Evolutionary conservation across 2,113 vertebrate species (phyloP), one percentile per base, ranked within the genome.

Genomic region (Pseudolaguvia tuberculata): DNA sequence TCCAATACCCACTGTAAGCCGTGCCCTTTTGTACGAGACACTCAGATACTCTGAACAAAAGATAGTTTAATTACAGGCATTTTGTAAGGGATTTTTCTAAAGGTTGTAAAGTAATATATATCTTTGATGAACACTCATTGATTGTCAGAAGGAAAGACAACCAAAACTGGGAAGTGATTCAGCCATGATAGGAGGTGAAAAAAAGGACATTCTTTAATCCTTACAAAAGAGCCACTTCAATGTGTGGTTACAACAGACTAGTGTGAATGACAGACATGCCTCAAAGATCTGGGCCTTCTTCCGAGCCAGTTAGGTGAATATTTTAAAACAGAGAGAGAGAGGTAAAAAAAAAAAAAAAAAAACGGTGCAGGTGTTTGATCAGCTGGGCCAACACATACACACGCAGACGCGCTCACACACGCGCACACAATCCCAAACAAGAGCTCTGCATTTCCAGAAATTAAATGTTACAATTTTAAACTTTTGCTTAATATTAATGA

Each of bases 401-500:
- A 13, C 27, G 11, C 29, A 31, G 2, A 1, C 11, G 12, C 14
- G 67, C 48, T 73, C 72, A 62, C 50, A 45, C 11, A 35, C 42
- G 58, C 23, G 9, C 27, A 14, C n/a, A 76, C 52, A 75, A n/a
- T 25, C 21, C 65, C 29, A 52, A 5, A 78, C 75, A 27, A 57
- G 68, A 47, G 50, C 70, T n/a, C 53, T 57, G 27, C 67, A 80
- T 50, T 29, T 68, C 70, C 52, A 56, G 79, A 73, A 23, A 59
- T 56, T 75, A 76, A 84, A 86, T 73, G 76, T 85, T 78, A 58
- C 29, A 78, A 65, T 72, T 78, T 42, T 80, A 72, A 84, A 79
- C 83, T 81, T 82, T 68, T 58, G 62, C 71, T 79, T 72, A 72
- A 75, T 83, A 89, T 85, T 85, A 85, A 80, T 83, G 78, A 85